A percentile compares a stretch with the other conserved stretches of the same genome.
These are phyloP conservation scores for Lerema accius DNA, from an alignment of 1,140 invertebrate species.

Conservation along the genomic window DNA sequence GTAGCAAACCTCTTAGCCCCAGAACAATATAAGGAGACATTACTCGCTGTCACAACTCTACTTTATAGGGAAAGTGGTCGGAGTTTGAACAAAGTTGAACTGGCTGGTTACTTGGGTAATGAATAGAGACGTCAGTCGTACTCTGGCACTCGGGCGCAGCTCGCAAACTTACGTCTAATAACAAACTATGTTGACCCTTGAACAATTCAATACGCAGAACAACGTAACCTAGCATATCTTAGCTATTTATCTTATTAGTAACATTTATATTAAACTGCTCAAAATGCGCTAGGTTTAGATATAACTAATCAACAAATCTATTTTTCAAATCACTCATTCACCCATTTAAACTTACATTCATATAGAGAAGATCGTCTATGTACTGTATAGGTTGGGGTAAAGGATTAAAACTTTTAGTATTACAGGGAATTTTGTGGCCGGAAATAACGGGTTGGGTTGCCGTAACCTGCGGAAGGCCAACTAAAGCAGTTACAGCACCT, in stretches of 20 bases:
- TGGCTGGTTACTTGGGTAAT: conserved; percentile 74
- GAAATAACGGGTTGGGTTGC: conserved; percentile 21
- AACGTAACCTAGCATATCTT: conserved; percentile 4
- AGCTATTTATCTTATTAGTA: too few species aligned
- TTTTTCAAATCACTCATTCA: too few species aligned
- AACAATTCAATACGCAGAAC: conserved; percentile 44
- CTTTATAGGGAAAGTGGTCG: conserved; percentile 78
- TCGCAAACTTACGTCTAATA: conserved; percentile 62
- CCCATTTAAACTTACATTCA: too few species aligned
- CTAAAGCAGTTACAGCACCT: conserved; percentile 15
- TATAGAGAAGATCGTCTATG: conserved; percentile 5
- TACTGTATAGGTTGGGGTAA: neutral
- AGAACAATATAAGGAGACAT: conserved; percentile 81
- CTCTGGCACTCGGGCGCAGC: conserved; percentile 69
- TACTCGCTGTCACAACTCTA: conserved; percentile 81
- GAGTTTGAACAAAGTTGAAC: conserved; percentile 77
- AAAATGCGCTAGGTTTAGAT: too few species aligned
- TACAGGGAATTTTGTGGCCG: conserved; percentile 24
- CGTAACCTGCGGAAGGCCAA: conserved; percentile 17
- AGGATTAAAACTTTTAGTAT: conserved; percentile 30
- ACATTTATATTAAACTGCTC: too few species aligned
- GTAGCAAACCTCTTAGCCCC: conserved; percentile 78
- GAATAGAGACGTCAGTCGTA: conserved; percentile 76
- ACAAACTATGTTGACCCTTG: conserved; percentile 60
- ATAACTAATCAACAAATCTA: too few species aligned